Base-by-base conservation (phyloP, 2,888 invertebrate species). In the Endotricha flammealis region DNA sequence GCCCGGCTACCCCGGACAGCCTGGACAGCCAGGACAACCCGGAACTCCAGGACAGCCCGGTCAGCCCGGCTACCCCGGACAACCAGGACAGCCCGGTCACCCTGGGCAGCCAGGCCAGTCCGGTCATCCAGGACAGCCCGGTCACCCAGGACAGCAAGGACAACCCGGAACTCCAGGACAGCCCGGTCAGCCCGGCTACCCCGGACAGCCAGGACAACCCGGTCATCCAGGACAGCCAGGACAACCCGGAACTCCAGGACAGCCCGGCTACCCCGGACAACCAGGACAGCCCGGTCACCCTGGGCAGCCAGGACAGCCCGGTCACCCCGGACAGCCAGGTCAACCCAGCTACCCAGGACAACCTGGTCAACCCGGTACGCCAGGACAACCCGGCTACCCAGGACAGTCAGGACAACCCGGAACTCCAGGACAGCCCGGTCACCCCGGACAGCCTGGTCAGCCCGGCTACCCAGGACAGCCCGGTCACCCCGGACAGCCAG, bases 1-100 rank as follows among this genome's bases (percentile, higher is more conserved):
- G 12, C 59, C 53, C 32, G 55, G 48, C 5, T 9, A 39, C 1
- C 47, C 47, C 10, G 47, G 43, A 0, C 12, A 17, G 1, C 44
- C 41, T 10, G 46, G 73, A 16, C 63, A 71, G 57, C 67, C 66
- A 20, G 75, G 75, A 4, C 64, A 68, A 40, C 68, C 69, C 17
- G 65, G 56, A 14, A 60, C 68, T 8, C 57, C 55, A 9, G 57
- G 55, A 5, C 38, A 39, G 7, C 52, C 53, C 14, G 56, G 57
- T 4, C 9, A 32, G 4, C 51, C 53, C n/a, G 53, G 57, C 11
- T 12, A 34, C 6, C 53, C 53, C 10, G 54, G 58, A 13, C 23
- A 41, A 1, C 38, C 48, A 4, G 46, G 44, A 3, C 23, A 44
- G 6, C 52, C 52, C 8, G 48, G 47, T 13, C 38, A 44, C 20